Evolutionary conservation across 1,140 invertebrate species (phyloP).

Genomic region (Trissolcus basalis): DNA sequence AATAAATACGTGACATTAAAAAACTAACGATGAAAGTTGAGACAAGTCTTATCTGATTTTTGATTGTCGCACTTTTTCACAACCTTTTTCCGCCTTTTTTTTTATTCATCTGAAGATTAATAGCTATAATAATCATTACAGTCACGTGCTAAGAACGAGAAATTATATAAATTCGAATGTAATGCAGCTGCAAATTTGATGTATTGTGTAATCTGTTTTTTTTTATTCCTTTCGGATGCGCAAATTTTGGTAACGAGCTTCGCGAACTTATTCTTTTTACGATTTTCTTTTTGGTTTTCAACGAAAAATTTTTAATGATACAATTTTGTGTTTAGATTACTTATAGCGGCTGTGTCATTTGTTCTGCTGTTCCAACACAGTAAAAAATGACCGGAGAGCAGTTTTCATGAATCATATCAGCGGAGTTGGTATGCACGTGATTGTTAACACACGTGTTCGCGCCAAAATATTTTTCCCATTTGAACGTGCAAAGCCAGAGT

Average conservation of each 20-base stretch:
- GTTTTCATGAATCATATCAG: slow-evolving; percentile 44
- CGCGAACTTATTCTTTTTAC: no score
- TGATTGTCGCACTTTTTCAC: no score
- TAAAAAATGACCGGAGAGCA: no score
- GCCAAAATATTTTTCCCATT: slow-evolving; percentile 43
- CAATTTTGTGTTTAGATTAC: no score
- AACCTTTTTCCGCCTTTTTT: neutral
- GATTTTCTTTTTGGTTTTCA: no score
- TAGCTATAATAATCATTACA: slow-evolving; percentile 3
- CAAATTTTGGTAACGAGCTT: no score
- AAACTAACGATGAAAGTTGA: slow-evolving; percentile 21
- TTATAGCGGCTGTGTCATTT: no score
- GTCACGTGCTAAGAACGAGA: neutral
- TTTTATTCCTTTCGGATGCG: no score
- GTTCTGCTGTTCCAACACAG: no score
- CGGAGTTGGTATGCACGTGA: slow-evolving; percentile 15
- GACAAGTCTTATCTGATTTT: neutral
- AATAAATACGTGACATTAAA: slow-evolving; percentile 22
- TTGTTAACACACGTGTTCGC: slow-evolving; percentile 35
- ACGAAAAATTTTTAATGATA: no score
- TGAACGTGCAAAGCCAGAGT: slow-evolving; percentile 31
- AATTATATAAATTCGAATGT: neutral
- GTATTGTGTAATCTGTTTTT: neutral
- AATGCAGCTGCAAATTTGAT: no score
- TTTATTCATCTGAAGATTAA: neutral